phyloP scores from a whole-genome alignment of 2,888 invertebrate species.

The Polia nebulosa region DNA sequence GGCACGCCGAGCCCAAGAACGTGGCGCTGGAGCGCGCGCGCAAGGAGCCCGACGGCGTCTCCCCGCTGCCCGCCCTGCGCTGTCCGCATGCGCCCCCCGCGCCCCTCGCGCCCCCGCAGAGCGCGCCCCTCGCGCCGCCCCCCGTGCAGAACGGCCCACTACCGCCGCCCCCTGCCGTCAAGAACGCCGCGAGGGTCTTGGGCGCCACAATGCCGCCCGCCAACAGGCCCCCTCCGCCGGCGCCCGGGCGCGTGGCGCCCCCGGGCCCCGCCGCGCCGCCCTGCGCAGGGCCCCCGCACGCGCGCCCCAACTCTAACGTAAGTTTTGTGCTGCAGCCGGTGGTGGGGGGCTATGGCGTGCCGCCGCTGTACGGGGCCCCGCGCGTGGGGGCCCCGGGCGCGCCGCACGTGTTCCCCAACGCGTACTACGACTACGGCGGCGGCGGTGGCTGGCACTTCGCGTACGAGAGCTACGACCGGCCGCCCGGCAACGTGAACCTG shows the following conservation, averaged over 20 bases:
- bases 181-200: conserved; percentile 52
- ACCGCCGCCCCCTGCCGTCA: conserved; percentile 48
- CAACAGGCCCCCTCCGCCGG: conserved; percentile 63
- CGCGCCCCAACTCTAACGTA: conserved; percentile 83
- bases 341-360: conserved; percentile 74
- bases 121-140: conserved; percentile 38
- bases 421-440: conserved; percentile 84
- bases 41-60: conserved; percentile 65
- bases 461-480: conserved; percentile 83
- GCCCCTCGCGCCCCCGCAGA: conserved; percentile 37
- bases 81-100: conserved; percentile 53
- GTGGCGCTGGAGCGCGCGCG: conserved; percentile 66
- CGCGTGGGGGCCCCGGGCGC: conserved; percentile 72
- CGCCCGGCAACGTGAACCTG: conserved; percentile 82
- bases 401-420: conserved; percentile 79
- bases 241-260: conserved; percentile 60
- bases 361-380: conserved; percentile 77
- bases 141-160: conserved; percentile 54
- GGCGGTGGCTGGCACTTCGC: conserved; percentile 87
- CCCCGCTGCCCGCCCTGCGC: conserved; percentile 46
- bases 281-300: conserved; percentile 60
- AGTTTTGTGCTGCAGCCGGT: conserved; percentile 87
- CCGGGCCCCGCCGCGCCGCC: conserved; percentile 48
- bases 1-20: conserved; percentile 72
- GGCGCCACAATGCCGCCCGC: conserved; percentile 56